Evolutionary conservation across 2,888 invertebrate species (phyloP).

Genomic region (Netelia virgata): DNA sequence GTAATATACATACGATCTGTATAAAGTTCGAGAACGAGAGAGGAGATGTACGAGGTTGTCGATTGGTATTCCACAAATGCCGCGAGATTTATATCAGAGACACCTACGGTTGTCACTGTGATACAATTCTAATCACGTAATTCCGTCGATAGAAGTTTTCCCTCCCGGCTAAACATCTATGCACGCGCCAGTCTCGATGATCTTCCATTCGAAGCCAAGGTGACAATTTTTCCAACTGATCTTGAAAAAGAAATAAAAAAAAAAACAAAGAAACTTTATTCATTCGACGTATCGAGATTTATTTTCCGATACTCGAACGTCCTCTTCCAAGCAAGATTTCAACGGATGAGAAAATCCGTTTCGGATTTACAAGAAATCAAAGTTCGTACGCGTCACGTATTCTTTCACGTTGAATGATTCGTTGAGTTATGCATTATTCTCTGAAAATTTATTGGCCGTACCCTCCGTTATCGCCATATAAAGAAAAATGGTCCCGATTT

Average conservation of each 20-base stretch:
- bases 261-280: neutral
- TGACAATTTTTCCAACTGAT: neutral
- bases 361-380: neutral
- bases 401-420: slow-evolving; percentile 11
- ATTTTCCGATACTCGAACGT: no score
- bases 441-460: slow-evolving; percentile 34
- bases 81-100: slow-evolving; percentile 39
- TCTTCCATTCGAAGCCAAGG: neutral
- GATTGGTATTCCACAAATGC: slow-evolving; percentile 62
- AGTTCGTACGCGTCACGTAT: neutral
- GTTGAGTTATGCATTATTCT: slow-evolving; percentile 5
- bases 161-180: slow-evolving; percentile 43
- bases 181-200: neutral
- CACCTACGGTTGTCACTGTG: slow-evolving; percentile 39
- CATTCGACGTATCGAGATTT: neutral
- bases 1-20: neutral
- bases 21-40: slow-evolving; percentile 13
- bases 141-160: slow-evolving; percentile 49
- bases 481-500: slow-evolving; percentile 19
- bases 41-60: slow-evolving; percentile 50
- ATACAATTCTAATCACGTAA: slow-evolving; percentile 59
- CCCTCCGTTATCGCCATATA: neutral
- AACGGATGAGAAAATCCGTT: no score
- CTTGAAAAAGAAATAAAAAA: neutral
- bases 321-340: neutral